Percentiles rank a stretch among this genome's conserved stretches.
Conservation (phyloP, 2,113 vertebrate genomes). For the Heptranchias perlo region DNA sequence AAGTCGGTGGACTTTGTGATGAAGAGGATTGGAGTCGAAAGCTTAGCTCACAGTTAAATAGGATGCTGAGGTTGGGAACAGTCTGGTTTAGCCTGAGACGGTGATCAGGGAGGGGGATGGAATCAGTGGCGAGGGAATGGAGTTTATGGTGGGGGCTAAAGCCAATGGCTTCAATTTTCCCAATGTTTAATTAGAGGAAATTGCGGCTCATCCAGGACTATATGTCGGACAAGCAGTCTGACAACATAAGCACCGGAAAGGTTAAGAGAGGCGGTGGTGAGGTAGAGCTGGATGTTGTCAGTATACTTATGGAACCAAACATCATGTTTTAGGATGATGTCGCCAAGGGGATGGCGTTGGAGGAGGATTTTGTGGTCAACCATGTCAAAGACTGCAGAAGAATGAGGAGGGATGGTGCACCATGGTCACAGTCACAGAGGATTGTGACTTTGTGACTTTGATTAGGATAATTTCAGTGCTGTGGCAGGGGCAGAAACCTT, state of each 20-base stretch:
- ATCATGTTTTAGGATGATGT: too few relatives aligned
- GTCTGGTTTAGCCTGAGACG: too few relatives aligned
- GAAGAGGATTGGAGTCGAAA: too few relatives aligned
- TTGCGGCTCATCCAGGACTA: neutral
- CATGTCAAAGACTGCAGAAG: neutral
- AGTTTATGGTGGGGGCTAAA: too few relatives aligned
- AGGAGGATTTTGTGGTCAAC: neutral
- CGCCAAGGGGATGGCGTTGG: too few relatives aligned
- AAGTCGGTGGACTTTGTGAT: too few relatives aligned
- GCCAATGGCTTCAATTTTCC: neutral
- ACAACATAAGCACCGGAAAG: neutral
- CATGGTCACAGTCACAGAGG: neutral
- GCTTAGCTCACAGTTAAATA: too few relatives aligned
- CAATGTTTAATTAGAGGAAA: neutral
- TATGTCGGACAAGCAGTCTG: neutral
- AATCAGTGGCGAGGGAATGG: too few relatives aligned
- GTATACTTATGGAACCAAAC: too few relatives aligned
- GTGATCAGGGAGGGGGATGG: too few relatives aligned
- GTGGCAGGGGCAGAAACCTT: too few relatives aligned
- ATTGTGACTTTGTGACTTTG: neutral
- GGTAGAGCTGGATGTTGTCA: neutral
- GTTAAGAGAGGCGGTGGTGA: neutral
- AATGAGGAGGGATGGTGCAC: neutral
- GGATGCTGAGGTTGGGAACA: too few relatives aligned
- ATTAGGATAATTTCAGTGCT: neutral